Percentiles rank a stretch among this genome's conserved stretches.
Evolutionary conservation across 2,888 invertebrate species (phyloP).

Genomic region (Thysanoteuthis rhombus): DNA sequence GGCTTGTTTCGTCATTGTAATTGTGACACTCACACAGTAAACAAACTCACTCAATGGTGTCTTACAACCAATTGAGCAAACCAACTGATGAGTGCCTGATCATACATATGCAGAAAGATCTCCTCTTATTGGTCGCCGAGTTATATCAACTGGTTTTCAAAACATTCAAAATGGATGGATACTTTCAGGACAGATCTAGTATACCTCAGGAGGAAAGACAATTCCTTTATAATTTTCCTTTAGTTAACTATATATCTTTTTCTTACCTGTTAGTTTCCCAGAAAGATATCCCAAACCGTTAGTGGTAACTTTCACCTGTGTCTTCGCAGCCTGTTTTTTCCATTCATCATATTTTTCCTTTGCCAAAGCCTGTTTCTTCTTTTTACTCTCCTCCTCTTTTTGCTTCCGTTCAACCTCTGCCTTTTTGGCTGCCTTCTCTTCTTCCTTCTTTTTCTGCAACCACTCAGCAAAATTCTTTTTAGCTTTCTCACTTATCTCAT

Average conservation of each 20-base stretch:
- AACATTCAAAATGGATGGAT: too few relatives aligned
- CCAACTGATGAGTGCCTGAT: too few relatives aligned
- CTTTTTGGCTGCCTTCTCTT: slow-evolving; percentile 40
- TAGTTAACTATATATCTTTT: background rate
- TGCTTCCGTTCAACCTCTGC: slow-evolving; percentile 49
- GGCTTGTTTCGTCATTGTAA: too few relatives aligned
- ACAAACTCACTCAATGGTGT: too few relatives aligned
- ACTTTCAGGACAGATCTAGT: too few relatives aligned
- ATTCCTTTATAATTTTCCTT: too few relatives aligned
- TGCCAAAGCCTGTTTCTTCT: slow-evolving; percentile 48
- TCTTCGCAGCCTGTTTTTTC: slow-evolving; percentile 49
- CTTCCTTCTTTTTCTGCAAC: slow-evolving; percentile 39
- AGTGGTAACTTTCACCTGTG: slow-evolving; percentile 52
- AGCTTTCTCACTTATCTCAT: slow-evolving; percentile 40
- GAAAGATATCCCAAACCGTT: background rate
- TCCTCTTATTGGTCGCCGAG: too few relatives aligned
- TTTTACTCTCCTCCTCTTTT: slow-evolving; percentile 48
- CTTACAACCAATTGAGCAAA: too few relatives aligned
- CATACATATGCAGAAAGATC: too few relatives aligned
- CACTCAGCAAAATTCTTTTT: slow-evolving; percentile 44
- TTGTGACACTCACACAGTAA: too few relatives aligned
- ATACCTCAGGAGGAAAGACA: too few relatives aligned
- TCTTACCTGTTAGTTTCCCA: background rate
- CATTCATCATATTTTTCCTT: slow-evolving; percentile 56
- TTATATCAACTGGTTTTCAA: too few relatives aligned